Evolutionary conservation across 2,797 vertebrate species (phyloP), one percentile per base, ranked within the genome.

Genomic region (Characodon lateralis): DNA sequence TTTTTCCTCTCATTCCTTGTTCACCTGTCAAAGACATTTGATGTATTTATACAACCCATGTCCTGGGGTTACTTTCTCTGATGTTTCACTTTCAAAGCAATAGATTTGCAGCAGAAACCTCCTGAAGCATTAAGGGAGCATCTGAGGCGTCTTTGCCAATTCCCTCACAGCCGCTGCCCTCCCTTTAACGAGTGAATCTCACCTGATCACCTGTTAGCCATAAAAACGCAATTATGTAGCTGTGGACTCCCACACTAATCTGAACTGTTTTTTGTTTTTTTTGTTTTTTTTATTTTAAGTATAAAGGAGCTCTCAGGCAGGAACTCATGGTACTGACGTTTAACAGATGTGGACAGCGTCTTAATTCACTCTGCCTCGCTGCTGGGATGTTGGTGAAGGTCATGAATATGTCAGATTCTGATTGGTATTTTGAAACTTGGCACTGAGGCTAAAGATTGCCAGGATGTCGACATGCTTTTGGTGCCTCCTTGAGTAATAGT

Each of bases 51-150:
- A 79, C 69, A 53, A 61, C 83, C 65, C 68, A 39, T 78, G 63
- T 78, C 72, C 78, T 75, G 46, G 58, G 70, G 69, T 65, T 77
- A 51, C 78, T 74, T 73, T 84, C 82, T 66, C 14, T 58, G 87
- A 83, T 77, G 88, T 82, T 63, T 87, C 82, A 82, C 78, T 75
- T 90, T 88, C 81, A 88, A 88, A 95, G 93, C 91, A 95, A 95
- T 95, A 94, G 87, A 91, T 85, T 80, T 89, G 83, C 84, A 89
- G 83, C 5, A 51, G 58, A 84, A 77, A 87, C 84, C 72, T 90
- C 85, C 86, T 76, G 24, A 39, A 86, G 91, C 85, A 88, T 91
- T 81, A 51, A 80, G 86, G 88, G 85, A 87, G 78, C 81, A 79
- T 61, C 77, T 26, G 24, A 31, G 78, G 83, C 77, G 35, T 85